Evolutionary conservation across 2,113 vertebrate species (phyloP).

Genomic region (Phainopepla nitens): DNA sequence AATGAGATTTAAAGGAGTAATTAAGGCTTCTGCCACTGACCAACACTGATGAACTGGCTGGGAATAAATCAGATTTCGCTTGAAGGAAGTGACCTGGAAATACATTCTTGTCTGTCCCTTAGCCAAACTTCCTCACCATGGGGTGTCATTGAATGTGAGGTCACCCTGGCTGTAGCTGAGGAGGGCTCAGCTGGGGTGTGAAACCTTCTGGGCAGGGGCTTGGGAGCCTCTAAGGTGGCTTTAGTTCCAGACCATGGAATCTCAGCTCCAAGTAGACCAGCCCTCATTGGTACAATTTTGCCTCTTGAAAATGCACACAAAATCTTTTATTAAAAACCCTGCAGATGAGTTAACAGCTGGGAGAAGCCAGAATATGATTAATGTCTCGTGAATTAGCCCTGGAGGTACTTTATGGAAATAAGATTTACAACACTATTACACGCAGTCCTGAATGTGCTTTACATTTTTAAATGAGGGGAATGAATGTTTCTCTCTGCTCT

Average conservation of each 20-base stretch:
- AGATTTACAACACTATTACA: slow-evolving; percentile 51
- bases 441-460: slow-evolving; percentile 15
- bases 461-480: slow-evolving; percentile 44
- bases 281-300: neutral
- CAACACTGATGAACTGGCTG: neutral
- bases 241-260: neutral
- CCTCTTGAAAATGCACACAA: slow-evolving; percentile 1
- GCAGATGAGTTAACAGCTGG: slow-evolving; percentile 53
- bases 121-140: neutral
- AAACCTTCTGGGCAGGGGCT: neutral
- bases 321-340: slow-evolving; percentile 46
- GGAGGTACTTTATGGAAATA: slow-evolving; percentile 49
- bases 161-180: neutral
- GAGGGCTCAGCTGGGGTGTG: neutral
- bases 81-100: slow-evolving; percentile 32
- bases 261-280: neutral
- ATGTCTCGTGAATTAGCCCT: slow-evolving; percentile 51
- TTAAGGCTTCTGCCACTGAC: slow-evolving; percentile 3
- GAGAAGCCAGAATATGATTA: slow-evolving; percentile 54
- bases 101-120: neutral
- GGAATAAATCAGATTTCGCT: slow-evolving; percentile 26
- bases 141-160: neutral
- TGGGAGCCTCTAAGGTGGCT: neutral
- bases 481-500: neutral
- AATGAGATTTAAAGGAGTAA: slow-evolving; percentile 25